phyloP scores from a whole-genome alignment of 2,113 vertebrate genomes.

The Hypanus sabinus region DNA sequence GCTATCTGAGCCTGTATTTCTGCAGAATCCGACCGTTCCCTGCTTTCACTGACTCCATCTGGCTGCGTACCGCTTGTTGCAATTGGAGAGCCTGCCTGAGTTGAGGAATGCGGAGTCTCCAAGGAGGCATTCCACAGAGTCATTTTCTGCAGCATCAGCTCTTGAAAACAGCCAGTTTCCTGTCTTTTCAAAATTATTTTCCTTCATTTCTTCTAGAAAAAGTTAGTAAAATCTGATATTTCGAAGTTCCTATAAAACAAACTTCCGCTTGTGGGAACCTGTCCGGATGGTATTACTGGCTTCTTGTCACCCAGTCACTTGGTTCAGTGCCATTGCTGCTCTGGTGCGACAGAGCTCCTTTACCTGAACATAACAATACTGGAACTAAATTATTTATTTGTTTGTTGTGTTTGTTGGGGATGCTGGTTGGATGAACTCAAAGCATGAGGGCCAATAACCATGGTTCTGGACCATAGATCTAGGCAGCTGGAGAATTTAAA shows the following conservation, averaged over 20 bases:
- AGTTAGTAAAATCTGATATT: neutral
- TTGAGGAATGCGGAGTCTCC: neutral
- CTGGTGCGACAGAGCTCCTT: no score
- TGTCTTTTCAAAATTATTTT: neutral
- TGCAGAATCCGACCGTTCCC: no score
- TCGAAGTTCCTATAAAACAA: neutral
- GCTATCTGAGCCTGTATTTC: neutral
- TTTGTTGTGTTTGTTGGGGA: no score
- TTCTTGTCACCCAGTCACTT: neutral
- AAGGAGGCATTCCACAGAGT: constrained; percentile 1
- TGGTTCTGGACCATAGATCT: no score
- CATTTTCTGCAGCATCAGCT: neutral
- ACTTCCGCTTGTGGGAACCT: neutral
- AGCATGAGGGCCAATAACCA: no score
- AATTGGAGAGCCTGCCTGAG: neutral
- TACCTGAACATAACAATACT: neutral
- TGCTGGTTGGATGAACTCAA: no score
- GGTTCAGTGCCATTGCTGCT: neutral
- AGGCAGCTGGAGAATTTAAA: no score
- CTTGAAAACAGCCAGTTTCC: neutral
- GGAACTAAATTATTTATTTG: no score
- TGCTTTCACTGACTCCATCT: no score
- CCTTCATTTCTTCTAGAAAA: neutral
- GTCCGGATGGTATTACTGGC: neutral
- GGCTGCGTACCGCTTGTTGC: neutral